These are phyloP conservation scores for Bovichtus variegatus DNA, from an alignment of 2,797 vertebrate genomes.

Conservation along the genomic window DNA sequence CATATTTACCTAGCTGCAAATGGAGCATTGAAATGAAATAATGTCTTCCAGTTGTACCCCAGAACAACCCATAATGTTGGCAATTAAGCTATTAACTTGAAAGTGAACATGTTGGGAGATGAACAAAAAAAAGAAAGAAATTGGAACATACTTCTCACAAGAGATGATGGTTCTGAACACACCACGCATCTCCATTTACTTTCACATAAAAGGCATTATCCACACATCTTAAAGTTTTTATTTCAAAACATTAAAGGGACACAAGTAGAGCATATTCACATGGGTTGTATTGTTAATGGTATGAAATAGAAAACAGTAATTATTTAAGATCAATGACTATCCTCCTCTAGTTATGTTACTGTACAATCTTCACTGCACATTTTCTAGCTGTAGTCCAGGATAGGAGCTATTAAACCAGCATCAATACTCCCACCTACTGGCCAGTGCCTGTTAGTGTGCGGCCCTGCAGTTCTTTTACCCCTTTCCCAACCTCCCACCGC, in stretches of 20 bases:
- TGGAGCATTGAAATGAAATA: conserved; percentile 79
- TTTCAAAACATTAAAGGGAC: conserved; percentile 3
- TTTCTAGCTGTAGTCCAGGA: not conserved
- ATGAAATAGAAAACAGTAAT: conserved; percentile 13
- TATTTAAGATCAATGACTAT: conserved; percentile 24
- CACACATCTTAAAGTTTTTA: not conserved
- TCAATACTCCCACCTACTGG: conserved; percentile 87
- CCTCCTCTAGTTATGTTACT: not conserved
- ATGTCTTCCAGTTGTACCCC: conserved; percentile 75
- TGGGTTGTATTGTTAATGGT: not conserved
- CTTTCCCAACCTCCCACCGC: conserved; percentile 57
- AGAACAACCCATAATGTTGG: conserved; percentile 62
- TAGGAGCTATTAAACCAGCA: conserved; percentile 68
- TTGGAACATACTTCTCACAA: conserved; percentile 21
- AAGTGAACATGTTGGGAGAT: conserved; percentile 43
- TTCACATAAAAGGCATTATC: not conserved
- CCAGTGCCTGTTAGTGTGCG: conserved; percentile 30
- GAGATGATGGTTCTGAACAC: conserved; percentile 21
- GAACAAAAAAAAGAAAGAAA: conserved; percentile 3
- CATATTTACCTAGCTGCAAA: conserved; percentile 79
- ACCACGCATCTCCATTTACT: not conserved
- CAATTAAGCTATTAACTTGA: conserved; percentile 76
- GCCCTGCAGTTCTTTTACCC: conserved; percentile 14
- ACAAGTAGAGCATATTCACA: conserved; percentile 5
- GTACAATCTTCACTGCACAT: not conserved